phyloP scores from a whole-genome alignment of 1,140 invertebrate genomes.

The Subanguina moxae region DNA sequence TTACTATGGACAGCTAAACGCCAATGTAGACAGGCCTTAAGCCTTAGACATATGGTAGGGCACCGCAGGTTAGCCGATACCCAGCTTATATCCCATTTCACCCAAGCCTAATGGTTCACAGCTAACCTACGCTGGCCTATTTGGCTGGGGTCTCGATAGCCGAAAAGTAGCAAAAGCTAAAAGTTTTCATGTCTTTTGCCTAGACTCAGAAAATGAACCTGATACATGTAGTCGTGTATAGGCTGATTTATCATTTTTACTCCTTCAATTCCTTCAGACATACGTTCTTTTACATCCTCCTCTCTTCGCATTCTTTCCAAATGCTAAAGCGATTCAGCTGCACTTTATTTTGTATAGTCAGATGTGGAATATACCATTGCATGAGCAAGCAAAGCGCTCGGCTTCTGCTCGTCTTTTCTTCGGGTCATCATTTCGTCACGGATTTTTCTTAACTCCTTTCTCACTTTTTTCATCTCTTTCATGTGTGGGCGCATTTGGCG shows the following conservation, averaged over 20 bases:
- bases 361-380: neutral
- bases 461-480: slow-evolving; percentile 5
- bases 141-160: too few species aligned
- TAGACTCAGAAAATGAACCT: too few species aligned
- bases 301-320: neutral
- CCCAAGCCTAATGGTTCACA: too few species aligned
- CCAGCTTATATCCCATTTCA: too few species aligned
- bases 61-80: too few species aligned
- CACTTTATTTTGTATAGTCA: neutral
- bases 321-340: neutral
- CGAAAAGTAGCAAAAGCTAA: too few species aligned
- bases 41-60: too few species aligned
- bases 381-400: neutral
- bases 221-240: slow-evolving; percentile 6
- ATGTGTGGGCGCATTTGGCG: neutral
- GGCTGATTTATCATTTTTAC: slow-evolving; percentile 1
- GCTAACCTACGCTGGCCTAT: too few species aligned
- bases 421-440: neutral
- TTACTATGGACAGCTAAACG: too few species aligned
- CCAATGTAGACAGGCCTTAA: too few species aligned
- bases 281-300: neutral
- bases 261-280: slow-evolving; percentile 6
- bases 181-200: too few species aligned
- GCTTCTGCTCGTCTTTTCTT: neutral
- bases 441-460: neutral